Evolutionary conservation across 2,888 invertebrate species (phyloP).

Genomic region (Cantharis nigra): DNA sequence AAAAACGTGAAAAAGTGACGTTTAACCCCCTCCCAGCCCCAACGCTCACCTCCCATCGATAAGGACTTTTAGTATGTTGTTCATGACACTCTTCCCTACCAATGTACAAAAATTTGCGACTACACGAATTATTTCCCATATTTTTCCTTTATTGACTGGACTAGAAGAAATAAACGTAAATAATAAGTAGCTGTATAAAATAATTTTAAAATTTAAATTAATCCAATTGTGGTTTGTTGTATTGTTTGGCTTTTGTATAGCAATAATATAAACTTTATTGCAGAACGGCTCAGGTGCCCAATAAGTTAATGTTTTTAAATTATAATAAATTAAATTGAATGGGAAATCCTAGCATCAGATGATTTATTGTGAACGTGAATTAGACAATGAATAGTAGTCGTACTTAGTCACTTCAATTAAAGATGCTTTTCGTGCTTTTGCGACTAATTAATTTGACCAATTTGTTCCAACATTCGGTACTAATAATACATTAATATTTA

Average conservation of each 20-base stretch:
- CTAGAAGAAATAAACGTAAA: too few relatives aligned
- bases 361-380: slow-evolving; percentile 2
- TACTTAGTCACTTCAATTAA: slow-evolving; percentile 1
- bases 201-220: neutral
- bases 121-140: too few relatives aligned
- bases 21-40: too few relatives aligned
- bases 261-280: neutral
- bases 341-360: slow-evolving; percentile 6
- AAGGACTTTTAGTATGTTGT: too few relatives aligned
- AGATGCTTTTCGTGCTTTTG: neutral
- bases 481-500: neutral
- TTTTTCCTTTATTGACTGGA: too few relatives aligned
- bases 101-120: too few relatives aligned
- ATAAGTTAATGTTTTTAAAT: slow-evolving; percentile 18
- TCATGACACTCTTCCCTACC: too few relatives aligned
- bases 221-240: neutral
- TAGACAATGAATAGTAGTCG: slow-evolving; percentile 1
- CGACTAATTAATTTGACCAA: neutral
- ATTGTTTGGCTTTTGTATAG: neutral
- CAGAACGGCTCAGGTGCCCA: slow-evolving; percentile 10
- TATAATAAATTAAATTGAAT: slow-evolving; percentile 22
- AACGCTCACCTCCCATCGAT: too few relatives aligned
- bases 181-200: neutral
- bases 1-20: too few relatives aligned
- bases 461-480: neutral